Conservation (phyloP, 2,113 vertebrate genomes). For the Hemicordylus capensis region DNA sequence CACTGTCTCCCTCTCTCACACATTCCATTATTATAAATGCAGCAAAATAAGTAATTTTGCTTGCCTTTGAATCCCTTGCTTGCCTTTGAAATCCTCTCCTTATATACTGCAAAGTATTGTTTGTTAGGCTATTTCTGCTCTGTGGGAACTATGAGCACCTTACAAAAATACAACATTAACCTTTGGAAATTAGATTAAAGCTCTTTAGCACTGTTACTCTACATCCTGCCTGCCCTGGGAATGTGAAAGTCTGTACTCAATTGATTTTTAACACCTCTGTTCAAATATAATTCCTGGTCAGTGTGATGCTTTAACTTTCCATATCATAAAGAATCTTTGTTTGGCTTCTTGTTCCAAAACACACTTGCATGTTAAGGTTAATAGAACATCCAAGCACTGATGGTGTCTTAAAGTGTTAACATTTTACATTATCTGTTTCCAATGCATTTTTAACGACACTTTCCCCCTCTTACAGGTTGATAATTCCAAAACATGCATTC, state of each 20-base stretch:
- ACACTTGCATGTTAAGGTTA: constrained; percentile 32
- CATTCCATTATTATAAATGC: not conserved
- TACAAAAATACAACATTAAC: constrained; percentile 24
- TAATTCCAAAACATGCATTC: constrained; percentile 25
- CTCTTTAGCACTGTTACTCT: constrained; percentile 39
- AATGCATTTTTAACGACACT: constrained; percentile 9
- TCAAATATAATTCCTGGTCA: constrained; percentile 42
- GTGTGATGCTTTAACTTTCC: constrained; percentile 57
- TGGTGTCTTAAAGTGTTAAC: not conserved
- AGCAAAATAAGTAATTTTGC: not conserved
- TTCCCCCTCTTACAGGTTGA: constrained; percentile 12
- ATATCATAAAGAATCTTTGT: constrained; percentile 55
- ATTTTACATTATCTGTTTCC: constrained; percentile 47
- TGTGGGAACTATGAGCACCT: not conserved
- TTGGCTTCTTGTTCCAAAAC: constrained; percentile 49
- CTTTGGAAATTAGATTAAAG: constrained; percentile 31
- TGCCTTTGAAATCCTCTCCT: not conserved
- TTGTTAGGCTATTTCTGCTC: constrained; percentile 17
- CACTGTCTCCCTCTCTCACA: not conserved
- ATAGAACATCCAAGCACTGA: constrained; percentile 21
- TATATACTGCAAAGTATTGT: not conserved
- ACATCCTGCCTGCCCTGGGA: constrained; percentile 32
- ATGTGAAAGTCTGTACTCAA: constrained; percentile 51
- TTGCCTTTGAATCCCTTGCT: not conserved
- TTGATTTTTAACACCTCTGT: constrained; percentile 50